Conservation (phyloP, 2,888 invertebrate species). For the Agonopterix subpropinquella region DNA sequence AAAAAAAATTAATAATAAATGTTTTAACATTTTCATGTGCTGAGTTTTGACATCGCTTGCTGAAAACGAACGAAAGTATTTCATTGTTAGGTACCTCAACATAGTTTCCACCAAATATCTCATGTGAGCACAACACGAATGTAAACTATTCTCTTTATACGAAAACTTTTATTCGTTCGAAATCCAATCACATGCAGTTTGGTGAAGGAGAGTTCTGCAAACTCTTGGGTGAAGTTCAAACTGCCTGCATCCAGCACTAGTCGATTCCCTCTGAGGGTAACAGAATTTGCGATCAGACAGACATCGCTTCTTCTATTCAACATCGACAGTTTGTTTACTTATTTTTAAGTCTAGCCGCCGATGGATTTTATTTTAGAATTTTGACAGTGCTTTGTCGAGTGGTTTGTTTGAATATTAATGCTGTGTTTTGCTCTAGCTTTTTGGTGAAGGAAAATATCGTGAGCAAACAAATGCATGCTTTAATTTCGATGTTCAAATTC, state of each 20-base stretch:
- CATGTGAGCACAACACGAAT: constrained; percentile 22
- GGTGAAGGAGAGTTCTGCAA: constrained; percentile 21
- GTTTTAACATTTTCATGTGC: no score
- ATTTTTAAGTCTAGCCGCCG: constrained; percentile 25
- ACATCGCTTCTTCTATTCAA: constrained; percentile 39
- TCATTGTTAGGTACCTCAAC: no score
- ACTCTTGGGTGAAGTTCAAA: constrained; percentile 44
- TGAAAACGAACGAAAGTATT: no score
- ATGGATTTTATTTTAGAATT: not conserved
- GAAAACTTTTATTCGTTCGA: constrained; percentile 50
- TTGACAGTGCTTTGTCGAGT: no score
- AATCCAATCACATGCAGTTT: constrained; percentile 58
- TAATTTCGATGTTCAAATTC: no score
- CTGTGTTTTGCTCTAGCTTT: no score
- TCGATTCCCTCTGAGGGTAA: constrained; percentile 65
- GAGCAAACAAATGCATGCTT: no score
- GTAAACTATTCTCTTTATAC: constrained; percentile 51
- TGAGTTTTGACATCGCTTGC: no score
- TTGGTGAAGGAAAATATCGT: no score
- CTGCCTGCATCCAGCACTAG: constrained; percentile 40
- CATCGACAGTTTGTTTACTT: constrained; percentile 19
- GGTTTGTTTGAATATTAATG: no score
- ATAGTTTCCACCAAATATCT: constrained; percentile 9
- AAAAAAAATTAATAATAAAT: no score
- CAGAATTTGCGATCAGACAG: constrained; percentile 62